Conservation (phyloP, 2,113 vertebrate genomes). For the Baryphthengus martii region DNA sequence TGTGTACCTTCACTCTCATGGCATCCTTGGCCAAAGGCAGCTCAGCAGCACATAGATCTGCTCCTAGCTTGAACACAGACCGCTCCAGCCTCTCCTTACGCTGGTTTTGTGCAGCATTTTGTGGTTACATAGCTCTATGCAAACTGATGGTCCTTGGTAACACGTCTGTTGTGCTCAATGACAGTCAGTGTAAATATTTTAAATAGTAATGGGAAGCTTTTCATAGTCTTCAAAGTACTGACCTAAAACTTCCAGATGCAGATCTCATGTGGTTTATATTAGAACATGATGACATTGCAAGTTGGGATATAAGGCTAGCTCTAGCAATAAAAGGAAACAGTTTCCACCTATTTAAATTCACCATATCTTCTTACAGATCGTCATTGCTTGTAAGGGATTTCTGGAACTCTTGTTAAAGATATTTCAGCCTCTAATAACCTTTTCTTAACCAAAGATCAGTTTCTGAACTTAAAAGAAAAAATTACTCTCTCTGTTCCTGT, state of each 20-base stretch:
- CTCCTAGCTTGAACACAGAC: background rate
- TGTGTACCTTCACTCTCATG: background rate
- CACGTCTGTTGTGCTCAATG: background rate
- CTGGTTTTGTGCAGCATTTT: background rate
- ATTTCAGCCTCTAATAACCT: background rate
- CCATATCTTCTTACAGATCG: background rate
- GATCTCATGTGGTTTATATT: constrained; percentile 10
- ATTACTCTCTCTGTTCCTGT: background rate
- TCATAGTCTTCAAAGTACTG: constrained; percentile 52
- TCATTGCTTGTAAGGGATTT: background rate
- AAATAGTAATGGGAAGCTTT: constrained; percentile 43
- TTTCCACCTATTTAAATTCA: constrained; percentile 19
- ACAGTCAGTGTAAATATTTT: constrained; percentile 22
- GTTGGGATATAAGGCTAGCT: background rate
- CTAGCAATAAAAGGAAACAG: background rate
- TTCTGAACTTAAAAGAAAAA: background rate
- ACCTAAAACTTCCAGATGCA: constrained; percentile 18
- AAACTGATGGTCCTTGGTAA: background rate
- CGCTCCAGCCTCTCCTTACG: accelerated
- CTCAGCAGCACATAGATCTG: background rate
- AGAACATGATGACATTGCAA: background rate
- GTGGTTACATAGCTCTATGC: background rate
- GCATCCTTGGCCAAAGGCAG: background rate
- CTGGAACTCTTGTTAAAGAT: background rate
- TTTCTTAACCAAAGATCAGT: background rate